These are phyloP conservation scores for Andrena camellia DNA, from an alignment of 2,888 invertebrate species.

Conservation along the genomic window DNA sequence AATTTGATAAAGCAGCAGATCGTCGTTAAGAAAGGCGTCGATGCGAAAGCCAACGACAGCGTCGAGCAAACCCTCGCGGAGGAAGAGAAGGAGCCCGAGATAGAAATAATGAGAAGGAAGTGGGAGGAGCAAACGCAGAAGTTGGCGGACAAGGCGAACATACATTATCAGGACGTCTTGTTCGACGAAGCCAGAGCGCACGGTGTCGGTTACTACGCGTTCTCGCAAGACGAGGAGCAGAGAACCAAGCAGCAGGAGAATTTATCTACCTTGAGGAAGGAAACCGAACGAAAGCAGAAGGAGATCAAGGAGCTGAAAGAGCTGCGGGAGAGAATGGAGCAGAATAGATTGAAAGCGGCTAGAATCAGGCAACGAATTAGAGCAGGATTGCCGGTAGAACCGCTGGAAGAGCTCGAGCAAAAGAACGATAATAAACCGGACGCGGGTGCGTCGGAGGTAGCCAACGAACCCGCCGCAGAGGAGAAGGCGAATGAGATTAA, in stretches of 20 bases:
- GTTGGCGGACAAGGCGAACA: constrained; percentile 89
- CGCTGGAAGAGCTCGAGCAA: constrained; percentile 76
- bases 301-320: constrained; percentile 88
- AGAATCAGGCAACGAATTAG: constrained; percentile 90
- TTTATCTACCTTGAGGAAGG: constrained; percentile 89
- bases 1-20: constrained; percentile 79
- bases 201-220: constrained; percentile 96
- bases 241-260: constrained; percentile 93
- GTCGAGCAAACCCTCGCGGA: constrained; percentile 30
- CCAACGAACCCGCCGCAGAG: background rate
- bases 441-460: constrained; percentile 7
- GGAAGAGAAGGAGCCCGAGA: constrained; percentile 79
- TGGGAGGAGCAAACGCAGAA: constrained; percentile 95
- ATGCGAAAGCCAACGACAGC: constrained; percentile 10
- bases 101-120: constrained; percentile 91
- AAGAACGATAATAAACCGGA: constrained; percentile 66
- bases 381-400: constrained; percentile 89
- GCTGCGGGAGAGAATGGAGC: constrained; percentile 89
- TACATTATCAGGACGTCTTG: constrained; percentile 96
- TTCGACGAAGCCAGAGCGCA: constrained; percentile 97
- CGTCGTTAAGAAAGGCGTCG: constrained; percentile 42
- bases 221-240: constrained; percentile 93
- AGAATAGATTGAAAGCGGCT: constrained; percentile 90
- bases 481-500: constrained; percentile 15
- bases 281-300: constrained; percentile 90